Percentiles rank a stretch among this genome's conserved stretches.
phyloP scores from a whole-genome alignment of 2,113 vertebrate species.

The Ceyx melanurus region DNA sequence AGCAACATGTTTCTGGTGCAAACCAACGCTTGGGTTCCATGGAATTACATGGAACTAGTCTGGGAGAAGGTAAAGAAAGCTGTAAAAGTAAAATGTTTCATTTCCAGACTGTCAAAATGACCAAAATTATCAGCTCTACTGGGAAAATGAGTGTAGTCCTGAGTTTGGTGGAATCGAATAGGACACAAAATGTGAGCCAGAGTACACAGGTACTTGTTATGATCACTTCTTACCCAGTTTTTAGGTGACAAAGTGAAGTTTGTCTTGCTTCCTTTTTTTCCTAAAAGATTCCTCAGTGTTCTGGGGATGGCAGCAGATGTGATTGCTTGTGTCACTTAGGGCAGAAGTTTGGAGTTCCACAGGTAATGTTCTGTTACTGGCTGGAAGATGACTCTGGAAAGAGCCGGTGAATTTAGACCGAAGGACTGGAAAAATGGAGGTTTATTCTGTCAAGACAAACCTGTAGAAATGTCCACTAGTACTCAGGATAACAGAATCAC shows the following conservation, averaged over 20 bases:
- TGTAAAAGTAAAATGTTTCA: neutral
- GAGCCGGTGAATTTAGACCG: neutral
- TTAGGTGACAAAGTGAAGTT: neutral
- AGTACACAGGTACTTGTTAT: neutral
- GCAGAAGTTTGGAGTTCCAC: neutral
- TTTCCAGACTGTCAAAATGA: neutral
- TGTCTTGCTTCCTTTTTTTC: neutral
- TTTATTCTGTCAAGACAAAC: neutral
- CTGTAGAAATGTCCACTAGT: neutral
- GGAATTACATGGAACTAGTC: neutral
- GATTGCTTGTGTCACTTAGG: neutral
- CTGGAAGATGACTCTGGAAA: neutral
- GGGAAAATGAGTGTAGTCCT: neutral
- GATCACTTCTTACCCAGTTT: neutral
- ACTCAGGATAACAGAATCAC: neutral
- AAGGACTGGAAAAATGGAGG: neutral
- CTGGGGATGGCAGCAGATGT: neutral
- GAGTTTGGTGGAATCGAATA: neutral
- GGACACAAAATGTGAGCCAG: neutral
- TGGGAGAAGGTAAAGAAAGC: neutral
- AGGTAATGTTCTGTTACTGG: neutral
- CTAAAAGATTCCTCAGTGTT: neutral
- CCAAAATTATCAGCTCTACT: neutral
- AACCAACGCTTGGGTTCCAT: neutral
- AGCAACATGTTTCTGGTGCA: neutral